Base-by-base conservation (phyloP, 1,140 invertebrate species). In the Pseudomyrmex dendroicus region DNA sequence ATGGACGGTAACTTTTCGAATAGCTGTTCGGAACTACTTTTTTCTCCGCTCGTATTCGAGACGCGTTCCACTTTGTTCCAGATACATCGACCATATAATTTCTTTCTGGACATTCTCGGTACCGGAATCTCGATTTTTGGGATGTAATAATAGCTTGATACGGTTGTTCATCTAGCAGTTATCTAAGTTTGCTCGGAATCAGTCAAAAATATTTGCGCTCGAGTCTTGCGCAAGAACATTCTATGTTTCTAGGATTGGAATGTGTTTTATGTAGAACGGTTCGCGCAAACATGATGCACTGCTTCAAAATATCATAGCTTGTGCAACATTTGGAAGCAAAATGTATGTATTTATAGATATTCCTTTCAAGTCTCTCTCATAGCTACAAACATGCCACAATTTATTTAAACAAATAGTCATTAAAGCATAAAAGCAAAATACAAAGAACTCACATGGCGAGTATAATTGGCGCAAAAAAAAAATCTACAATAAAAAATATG, bases 1-100 rank as follows among this genome's bases (percentile, higher is more conserved):
- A 59, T 78, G 59, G 54, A 70, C 44, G 78, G 17, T 50, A 62
- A 82, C 62, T 74, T 73, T 82, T 15, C 70, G 70, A 82, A 74
- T 57, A 74, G 76, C 66, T 80, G 76, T 59, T 80, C 44, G 44
- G 20, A 64, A 74, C 70, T 73, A 63, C 48, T 74, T 74, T 15
- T 25, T 15, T 12, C 68, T n/a, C 57, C 17, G 35, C 3, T 20
- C 76, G 64, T 59, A 78, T 78, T 35, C 76, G 57, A 46, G 57
- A 82, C 25, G n/a, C 44, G 15, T 56, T 62, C 48, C 68, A 35
- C 46, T 20, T 35, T 35, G 35, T 35, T 35, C 35, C 35, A 59
- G 63, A 48, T 46, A 48, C 46, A 48, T 15, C 15, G 54, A 20
- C 66, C 56, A 13, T 59, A 72, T 70, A 4, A 35, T 35, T 35